Percentiles rank a stretch among this genome's conserved stretches.
Conservation (phyloP, 2,888 invertebrate species). For the Aradus depressus region DNA sequence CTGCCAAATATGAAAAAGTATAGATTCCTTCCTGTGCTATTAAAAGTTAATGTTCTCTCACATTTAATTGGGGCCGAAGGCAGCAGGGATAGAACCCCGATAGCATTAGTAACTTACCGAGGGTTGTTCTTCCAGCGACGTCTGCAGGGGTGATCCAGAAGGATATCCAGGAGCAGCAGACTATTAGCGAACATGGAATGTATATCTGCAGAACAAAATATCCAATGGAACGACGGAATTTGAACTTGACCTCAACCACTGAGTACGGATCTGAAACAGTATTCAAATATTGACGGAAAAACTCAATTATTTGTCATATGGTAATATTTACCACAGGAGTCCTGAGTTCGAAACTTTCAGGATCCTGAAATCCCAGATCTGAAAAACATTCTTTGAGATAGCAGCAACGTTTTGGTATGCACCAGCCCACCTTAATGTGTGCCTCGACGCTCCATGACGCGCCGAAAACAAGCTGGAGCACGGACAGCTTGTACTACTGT, state of each 20-base stretch:
- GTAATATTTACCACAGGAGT: background rate
- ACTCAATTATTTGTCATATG: no score
- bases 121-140: slow-evolving; percentile 49
- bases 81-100: background rate
- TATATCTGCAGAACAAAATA: slow-evolving; percentile 54
- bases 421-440: no score
- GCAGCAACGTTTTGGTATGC: no score
- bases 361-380: no score
- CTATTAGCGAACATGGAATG: slow-evolving; percentile 50
- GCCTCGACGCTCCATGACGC: no score
- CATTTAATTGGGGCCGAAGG: background rate
- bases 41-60: no score
- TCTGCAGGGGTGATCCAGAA: slow-evolving; percentile 56
- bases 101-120: slow-evolving; percentile 38
- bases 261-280: slow-evolving; percentile 33
- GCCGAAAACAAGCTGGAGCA: no score
- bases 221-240: slow-evolving; percentile 36
- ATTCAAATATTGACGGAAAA: background rate
- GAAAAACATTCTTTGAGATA: no score
- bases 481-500: no score
- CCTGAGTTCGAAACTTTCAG: background rate
- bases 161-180: slow-evolving; percentile 52
- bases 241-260: slow-evolving; percentile 35
- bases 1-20: no score
- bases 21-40: no score